phyloP scores from a whole-genome alignment of 2,888 invertebrate species.

The Drosophila suboccidentalis region DNA sequence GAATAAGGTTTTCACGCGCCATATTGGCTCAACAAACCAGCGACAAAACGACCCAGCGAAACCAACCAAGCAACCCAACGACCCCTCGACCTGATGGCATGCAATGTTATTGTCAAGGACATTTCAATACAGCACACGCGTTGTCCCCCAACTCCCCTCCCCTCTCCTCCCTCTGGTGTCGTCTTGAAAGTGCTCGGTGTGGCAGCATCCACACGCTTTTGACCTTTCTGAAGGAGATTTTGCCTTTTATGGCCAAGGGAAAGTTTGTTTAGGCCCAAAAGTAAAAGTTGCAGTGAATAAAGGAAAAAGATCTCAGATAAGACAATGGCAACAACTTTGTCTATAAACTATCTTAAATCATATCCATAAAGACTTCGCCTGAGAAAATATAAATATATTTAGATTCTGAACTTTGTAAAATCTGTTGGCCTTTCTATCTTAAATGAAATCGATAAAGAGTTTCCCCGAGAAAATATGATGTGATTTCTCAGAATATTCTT shows the following conservation, averaged over 20 bases:
- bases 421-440: background rate
- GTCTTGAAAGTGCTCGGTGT: slow-evolving; percentile 39
- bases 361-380: background rate
- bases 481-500: too few species aligned
- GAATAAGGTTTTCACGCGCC: slow-evolving; percentile 30
- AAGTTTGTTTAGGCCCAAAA: slow-evolving; percentile 17
- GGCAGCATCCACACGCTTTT: slow-evolving; percentile 55
- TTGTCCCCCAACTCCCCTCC: slow-evolving; percentile 9
- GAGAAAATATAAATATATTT: background rate
- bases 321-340: slow-evolving; percentile 35
- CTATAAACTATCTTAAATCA: background rate
- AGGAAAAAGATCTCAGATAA: slow-evolving; percentile 5
- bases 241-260: slow-evolving; percentile 4
- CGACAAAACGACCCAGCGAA: slow-evolving; percentile 13
- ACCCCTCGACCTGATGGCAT: slow-evolving; percentile 43
- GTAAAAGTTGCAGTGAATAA: slow-evolving; percentile 7
- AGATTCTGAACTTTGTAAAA: background rate
- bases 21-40: slow-evolving; percentile 22
- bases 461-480: background rate
- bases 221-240: slow-evolving; percentile 79
- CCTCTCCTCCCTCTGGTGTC: background rate
- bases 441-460: background rate
- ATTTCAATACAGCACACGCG: slow-evolving; percentile 70
- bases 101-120: slow-evolving; percentile 80
- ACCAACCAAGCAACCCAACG: slow-evolving; percentile 10